These are phyloP conservation scores for Bombus consobrinus DNA, from an alignment of 1,140 invertebrate genomes.

Conservation along the genomic window DNA sequence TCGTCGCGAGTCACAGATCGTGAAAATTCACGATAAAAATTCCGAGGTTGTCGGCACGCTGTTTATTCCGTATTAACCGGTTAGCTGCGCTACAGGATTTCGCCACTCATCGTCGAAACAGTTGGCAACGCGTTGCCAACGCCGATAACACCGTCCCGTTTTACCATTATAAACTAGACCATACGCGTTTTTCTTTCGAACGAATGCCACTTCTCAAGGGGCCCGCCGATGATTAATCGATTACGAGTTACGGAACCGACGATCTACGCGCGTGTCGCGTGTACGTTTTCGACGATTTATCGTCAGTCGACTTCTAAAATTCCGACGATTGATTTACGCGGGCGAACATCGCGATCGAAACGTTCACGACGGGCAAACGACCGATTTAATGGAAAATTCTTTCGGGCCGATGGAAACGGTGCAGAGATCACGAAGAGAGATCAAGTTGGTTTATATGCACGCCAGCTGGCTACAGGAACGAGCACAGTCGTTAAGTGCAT, in stretches of 20 bases:
- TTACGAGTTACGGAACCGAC: neutral
- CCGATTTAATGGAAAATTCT: constrained; percentile 43
- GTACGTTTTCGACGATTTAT: constrained; percentile 5
- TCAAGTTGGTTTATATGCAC: constrained; percentile 14
- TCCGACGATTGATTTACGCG: neutral
- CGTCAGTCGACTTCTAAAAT: constrained; percentile 5
- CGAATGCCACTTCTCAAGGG: neutral
- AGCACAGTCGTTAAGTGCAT: constrained; percentile 20
- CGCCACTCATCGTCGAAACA: neutral
- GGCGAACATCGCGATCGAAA: neutral
- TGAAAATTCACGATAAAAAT: constrained; percentile 56
- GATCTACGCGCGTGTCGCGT: neutral
- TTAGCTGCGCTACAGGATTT: constrained; percentile 20
- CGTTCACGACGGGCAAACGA: neutral
- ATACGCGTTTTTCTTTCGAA: neutral
- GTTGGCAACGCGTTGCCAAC: constrained; percentile 1
- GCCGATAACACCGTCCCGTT: constrained; percentile 15
- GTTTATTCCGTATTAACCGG: constrained; percentile 9
- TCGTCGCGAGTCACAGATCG: neutral
- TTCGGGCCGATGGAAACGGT: constrained; percentile 1
- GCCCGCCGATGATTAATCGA: constrained; percentile 32
- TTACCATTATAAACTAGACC: constrained; percentile 42
- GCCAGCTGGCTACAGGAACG: neutral
- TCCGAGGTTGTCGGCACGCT: constrained; percentile 22
- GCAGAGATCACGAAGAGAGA: constrained; percentile 14